Conservation (phyloP, 2,888 invertebrate genomes). For the Onthophagus sagittarius region DNA sequence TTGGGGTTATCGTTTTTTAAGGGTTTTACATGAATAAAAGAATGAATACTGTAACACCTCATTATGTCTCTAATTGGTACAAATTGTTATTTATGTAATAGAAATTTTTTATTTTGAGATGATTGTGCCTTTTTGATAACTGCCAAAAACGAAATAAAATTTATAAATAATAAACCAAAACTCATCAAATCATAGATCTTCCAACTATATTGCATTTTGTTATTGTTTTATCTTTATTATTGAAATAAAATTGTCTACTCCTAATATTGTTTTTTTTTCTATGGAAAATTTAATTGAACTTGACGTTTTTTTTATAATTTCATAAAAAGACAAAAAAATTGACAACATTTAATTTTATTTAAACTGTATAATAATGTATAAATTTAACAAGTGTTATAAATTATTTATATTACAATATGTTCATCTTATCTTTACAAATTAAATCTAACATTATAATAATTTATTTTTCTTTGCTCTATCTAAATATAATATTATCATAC, state of each 20-base stretch:
- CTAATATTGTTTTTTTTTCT: background rate
- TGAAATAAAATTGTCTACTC: background rate
- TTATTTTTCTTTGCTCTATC: conserved; percentile 32
- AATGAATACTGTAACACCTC: background rate
- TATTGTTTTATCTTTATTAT: background rate
- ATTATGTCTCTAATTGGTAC: background rate
- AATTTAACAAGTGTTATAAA: conserved; percentile 19
- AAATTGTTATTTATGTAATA: background rate
- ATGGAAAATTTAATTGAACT: too few species aligned
- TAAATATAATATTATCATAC: conserved; percentile 47
- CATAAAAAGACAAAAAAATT: background rate
- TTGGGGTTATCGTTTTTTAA: background rate
- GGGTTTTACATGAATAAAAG: background rate
- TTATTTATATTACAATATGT: conserved; percentile 15
- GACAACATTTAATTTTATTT: conserved; percentile 9
- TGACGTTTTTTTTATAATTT: background rate
- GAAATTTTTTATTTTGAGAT: background rate
- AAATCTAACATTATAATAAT: background rate
- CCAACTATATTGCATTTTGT: background rate
- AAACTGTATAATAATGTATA: conserved; percentile 4
- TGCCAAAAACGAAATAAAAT: too few species aligned
- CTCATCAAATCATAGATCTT: background rate
- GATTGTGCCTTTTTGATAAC: conserved; percentile 13
- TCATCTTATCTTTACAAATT: background rate
- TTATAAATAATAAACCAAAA: background rate